Percentiles rank a stretch among this genome's conserved stretches.
Evolutionary conservation across 2,113 vertebrate genomes (phyloP).

Genomic region (Burhinus bistriatus): DNA sequence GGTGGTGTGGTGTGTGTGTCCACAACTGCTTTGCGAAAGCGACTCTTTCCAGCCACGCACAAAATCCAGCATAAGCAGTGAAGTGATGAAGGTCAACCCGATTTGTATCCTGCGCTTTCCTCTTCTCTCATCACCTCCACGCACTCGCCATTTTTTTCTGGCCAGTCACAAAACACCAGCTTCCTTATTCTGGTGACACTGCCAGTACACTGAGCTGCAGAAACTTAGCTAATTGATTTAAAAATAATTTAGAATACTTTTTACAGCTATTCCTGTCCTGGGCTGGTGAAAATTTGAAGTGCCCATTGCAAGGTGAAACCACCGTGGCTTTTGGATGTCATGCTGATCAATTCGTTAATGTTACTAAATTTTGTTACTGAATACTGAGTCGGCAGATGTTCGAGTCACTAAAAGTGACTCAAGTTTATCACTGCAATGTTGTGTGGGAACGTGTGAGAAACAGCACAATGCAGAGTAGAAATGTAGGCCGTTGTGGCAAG

Average conservation of each 20-base stretch:
- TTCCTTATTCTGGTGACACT: not conserved
- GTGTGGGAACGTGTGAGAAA: not conserved
- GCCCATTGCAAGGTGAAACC: not conserved
- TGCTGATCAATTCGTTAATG: not conserved
- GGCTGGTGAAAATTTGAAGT: not conserved
- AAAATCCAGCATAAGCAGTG: not conserved
- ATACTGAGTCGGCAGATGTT: not conserved
- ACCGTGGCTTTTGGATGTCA: not conserved
- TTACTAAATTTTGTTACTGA: not conserved
- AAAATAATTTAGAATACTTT: not conserved
- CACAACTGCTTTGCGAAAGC: not conserved
- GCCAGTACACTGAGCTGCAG: not conserved
- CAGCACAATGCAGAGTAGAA: rapidly evolving
- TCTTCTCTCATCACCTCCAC: not conserved
- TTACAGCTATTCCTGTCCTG: not conserved
- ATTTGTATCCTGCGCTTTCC: not conserved
- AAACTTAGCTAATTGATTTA: not conserved
- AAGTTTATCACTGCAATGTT: not conserved
- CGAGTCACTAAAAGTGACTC: not conserved
- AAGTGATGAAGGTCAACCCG: not conserved
- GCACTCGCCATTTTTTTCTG: not conserved
- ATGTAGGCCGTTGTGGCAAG: not conserved
- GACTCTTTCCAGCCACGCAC: not conserved
- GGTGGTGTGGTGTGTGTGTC: too few relatives aligned
- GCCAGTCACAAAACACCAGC: not conserved